These are phyloP conservation scores for Coreius guichenoti DNA, from an alignment of 2,797 vertebrate species.

Conservation along the genomic window DNA sequence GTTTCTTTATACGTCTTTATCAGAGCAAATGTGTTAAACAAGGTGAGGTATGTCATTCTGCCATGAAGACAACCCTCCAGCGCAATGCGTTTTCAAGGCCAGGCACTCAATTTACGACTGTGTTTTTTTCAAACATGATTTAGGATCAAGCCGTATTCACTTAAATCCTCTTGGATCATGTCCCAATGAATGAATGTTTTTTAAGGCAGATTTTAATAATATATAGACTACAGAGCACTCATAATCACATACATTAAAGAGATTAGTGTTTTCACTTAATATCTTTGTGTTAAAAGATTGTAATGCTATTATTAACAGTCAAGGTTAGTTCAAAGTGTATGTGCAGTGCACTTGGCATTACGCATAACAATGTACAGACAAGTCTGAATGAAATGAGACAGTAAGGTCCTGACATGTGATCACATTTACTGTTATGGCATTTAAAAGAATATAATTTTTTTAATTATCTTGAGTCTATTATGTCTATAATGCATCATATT, in stretches of 20 bases:
- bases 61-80: not conserved
- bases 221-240: not conserved
- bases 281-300: not conserved
- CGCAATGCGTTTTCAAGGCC: slow-evolving; percentile 16
- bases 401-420: not conserved
- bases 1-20: not conserved
- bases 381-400: not conserved
- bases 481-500: not conserved
- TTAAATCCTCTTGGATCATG: not conserved
- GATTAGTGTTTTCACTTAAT: not conserved
- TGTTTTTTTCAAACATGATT: not conserved
- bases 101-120: slow-evolving; percentile 36
- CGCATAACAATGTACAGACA: not conserved
- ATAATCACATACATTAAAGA: not conserved
- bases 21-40: not conserved
- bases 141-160: not conserved
- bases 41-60: slow-evolving; percentile 1
- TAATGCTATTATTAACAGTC: not conserved
- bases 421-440: not conserved
- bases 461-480: not conserved
- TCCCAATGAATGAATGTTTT: not conserved
- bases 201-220: slow-evolving; percentile 5
- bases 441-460: not conserved
- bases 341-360: not conserved
- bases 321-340: not conserved